A percentile compares a stretch with the other conserved stretches of the same genome.
These are phyloP conservation scores for Archips crataeganus DNA, from an alignment of 2,888 invertebrate species.

Conservation along the genomic window DNA sequence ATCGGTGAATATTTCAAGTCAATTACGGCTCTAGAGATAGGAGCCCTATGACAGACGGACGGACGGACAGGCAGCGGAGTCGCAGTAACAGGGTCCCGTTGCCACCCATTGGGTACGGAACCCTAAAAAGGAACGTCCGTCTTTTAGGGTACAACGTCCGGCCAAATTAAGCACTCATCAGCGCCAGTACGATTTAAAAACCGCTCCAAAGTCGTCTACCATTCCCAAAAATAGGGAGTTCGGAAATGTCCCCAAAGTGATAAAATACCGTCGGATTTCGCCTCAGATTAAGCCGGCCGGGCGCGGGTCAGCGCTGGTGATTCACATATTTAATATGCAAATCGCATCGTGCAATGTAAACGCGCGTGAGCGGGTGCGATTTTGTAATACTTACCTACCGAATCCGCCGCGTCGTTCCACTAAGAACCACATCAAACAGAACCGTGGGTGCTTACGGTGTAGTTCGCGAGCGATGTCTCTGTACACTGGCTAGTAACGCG, in stretches of 20 bases:
- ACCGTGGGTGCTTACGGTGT: neutral
- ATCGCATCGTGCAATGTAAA: conserved; percentile 50
- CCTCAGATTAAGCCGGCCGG: conserved; percentile 42
- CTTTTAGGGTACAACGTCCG: too few species aligned
- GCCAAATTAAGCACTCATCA: too few species aligned
- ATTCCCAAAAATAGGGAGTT: neutral
- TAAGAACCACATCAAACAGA: neutral
- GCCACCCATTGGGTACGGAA: too few species aligned
- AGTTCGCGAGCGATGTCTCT: neutral
- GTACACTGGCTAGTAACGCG: conserved; percentile 17
- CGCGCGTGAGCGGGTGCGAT: conserved; percentile 46
- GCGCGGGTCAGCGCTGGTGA: conserved; percentile 42
- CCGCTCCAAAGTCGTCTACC: neutral
- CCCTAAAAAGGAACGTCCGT: too few species aligned
- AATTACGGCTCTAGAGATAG: too few species aligned
- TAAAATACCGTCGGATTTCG: conserved; percentile 36
- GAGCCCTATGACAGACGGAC: too few species aligned
- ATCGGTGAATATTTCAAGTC: too few species aligned
- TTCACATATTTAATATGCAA: conserved; percentile 55
- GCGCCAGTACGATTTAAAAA: too few species aligned
- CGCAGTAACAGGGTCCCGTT: too few species aligned
- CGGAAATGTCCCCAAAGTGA: conserved; percentile 22
- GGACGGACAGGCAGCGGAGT: too few species aligned
- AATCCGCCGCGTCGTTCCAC: conserved; percentile 9
- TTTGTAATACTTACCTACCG: conserved; percentile 49